A percentile compares a stretch with the other conserved stretches of the same genome.
These are phyloP conservation scores for Bombyx mori DNA, from an alignment of 1,140 invertebrate genomes.

Conservation along the genomic window DNA sequence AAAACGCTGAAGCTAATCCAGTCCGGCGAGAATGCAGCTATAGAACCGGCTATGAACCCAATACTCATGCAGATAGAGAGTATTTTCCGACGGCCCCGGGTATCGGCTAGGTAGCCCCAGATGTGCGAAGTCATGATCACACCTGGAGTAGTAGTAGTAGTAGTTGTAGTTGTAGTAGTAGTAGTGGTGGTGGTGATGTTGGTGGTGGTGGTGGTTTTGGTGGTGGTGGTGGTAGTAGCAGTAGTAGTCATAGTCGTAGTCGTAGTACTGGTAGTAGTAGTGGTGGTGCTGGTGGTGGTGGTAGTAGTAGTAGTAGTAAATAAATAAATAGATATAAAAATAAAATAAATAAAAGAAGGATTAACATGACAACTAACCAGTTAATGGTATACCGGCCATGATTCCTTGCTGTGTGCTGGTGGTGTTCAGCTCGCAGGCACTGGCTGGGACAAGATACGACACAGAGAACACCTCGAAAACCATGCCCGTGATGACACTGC, in stretches of 20 bases:
- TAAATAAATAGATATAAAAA: too few species aligned
- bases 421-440: slow-evolving; percentile 42
- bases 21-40: slow-evolving; percentile 78
- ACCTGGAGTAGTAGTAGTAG: slow-evolving; percentile 22
- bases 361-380: slow-evolving; percentile 24
- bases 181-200: too few species aligned
- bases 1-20: slow-evolving; percentile 78
- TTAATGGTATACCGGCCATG: slow-evolving; percentile 41
- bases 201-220: too few species aligned
- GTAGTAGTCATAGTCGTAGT: too few species aligned
- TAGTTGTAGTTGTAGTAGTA: too few species aligned
- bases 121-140: slow-evolving; percentile 73
- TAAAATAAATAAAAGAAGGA: neutral
- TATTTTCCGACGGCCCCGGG: slow-evolving; percentile 77
- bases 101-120: slow-evolving; percentile 87
- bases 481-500: slow-evolving; percentile 37
- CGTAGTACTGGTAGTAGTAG: too few species aligned
- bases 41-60: slow-evolving; percentile 74
- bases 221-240: too few species aligned
- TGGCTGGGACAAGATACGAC: slow-evolving; percentile 46
- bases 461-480: slow-evolving; percentile 46
- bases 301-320: too few species aligned
- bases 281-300: too few species aligned
- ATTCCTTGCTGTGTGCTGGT: slow-evolving; percentile 41
- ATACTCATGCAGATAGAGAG: slow-evolving; percentile 76